Evolutionary conservation across 2,888 invertebrate genomes (phyloP).

Genomic region (Cephalotes varians): DNA sequence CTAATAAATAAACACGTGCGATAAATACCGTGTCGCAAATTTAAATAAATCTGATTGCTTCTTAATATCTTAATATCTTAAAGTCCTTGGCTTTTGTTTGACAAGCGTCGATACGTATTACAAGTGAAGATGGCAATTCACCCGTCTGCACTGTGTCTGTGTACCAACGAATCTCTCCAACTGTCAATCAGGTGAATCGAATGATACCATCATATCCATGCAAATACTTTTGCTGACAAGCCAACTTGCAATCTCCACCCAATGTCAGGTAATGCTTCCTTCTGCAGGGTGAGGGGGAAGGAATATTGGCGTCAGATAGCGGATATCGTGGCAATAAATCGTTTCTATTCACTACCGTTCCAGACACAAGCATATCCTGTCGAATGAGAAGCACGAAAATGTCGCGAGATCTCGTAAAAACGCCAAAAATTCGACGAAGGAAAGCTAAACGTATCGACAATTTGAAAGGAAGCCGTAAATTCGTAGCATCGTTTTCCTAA

Average conservation of each 20-base stretch:
- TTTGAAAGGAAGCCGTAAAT: background rate
- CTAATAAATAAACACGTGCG: background rate
- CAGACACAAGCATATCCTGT: conserved; percentile 24
- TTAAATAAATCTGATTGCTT: background rate
- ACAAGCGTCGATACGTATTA: background rate
- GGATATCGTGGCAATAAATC: conserved; percentile 48
- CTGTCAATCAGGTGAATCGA: conserved; percentile 36
- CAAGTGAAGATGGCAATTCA: conserved; percentile 12
- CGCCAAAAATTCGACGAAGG: conserved; percentile 24
- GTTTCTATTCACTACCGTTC: conserved; percentile 41
- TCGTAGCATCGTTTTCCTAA: background rate
- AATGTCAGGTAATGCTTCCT: conserved; percentile 44
- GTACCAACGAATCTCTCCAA: conserved; percentile 3
- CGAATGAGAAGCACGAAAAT: conserved; percentile 23
- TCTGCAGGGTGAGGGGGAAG: too few species aligned
- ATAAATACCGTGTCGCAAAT: background rate
- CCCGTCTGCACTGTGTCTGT: background rate
- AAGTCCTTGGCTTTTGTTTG: background rate
- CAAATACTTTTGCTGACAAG: conserved; percentile 42
- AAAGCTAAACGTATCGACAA: conserved; percentile 2
- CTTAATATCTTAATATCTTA: background rate
- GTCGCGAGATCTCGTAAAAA: background rate
- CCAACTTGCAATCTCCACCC: conserved; percentile 39
- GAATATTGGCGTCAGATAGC: conserved; percentile 32
- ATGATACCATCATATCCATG: conserved; percentile 44